These are phyloP conservation scores for mouse (Mus musculus) DNA, from an alignment of 2,113 vertebrate genomes.

Conservation along the genomic window DNA sequence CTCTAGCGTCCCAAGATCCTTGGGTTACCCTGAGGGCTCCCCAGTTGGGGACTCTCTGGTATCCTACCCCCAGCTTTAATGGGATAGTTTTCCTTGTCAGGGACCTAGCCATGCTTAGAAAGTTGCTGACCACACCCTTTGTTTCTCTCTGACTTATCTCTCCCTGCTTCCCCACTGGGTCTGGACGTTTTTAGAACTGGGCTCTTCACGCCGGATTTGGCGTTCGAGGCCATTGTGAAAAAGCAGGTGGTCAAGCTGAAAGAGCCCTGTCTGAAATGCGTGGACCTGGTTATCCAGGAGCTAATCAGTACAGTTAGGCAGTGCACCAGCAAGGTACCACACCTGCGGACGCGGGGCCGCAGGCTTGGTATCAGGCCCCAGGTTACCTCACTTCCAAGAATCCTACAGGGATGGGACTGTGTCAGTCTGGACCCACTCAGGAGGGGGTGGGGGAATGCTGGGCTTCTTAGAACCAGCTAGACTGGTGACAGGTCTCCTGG, in stretches of 20 bases:
- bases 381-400: constrained; percentile 20
- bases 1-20: not conserved
- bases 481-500: constrained; percentile 58
- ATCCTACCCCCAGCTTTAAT: not conserved
- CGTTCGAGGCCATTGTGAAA: constrained; percentile 98
- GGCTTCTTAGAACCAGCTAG: constrained; percentile 39
- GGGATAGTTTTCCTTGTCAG: not conserved
- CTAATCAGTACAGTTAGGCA: constrained; percentile 95
- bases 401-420: not conserved
- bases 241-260: constrained; percentile 99
- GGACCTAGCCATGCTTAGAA: not conserved
- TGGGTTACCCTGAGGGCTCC: not conserved
- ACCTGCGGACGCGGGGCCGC: constrained; percentile 58
- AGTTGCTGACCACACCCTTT: constrained; percentile 70
- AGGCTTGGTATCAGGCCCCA: constrained; percentile 73
- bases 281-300: constrained; percentile 97
- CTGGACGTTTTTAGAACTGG: constrained; percentile 91
- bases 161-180: constrained; percentile 65
- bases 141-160: constrained; percentile 72
- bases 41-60: not conserved
- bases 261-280: constrained; percentile 97
- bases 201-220: constrained; percentile 98
- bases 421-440: not conserved
- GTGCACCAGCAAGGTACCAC: constrained; percentile 95
- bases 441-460: not conserved